Conservation (phyloP, 2,888 invertebrate species). For the Serripes groenlandicus region DNA sequence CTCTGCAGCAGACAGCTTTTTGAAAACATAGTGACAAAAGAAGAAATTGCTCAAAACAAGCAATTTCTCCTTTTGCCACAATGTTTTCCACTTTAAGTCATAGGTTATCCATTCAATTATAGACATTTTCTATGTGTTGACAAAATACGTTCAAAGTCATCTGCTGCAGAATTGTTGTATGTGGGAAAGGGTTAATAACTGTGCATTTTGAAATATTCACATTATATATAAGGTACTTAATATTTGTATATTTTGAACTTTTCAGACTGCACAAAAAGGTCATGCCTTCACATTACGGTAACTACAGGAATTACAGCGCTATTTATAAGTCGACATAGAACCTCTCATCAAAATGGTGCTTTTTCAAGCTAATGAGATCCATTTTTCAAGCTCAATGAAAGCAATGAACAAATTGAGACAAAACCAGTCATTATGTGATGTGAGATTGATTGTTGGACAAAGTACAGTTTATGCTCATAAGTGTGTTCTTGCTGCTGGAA, state of each 20-base stretch:
- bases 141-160: too few relatives aligned
- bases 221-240: too few relatives aligned
- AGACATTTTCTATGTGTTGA: too few relatives aligned
- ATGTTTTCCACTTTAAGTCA: not conserved
- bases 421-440: constrained; percentile 62
- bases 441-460: constrained; percentile 48
- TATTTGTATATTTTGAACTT: too few relatives aligned
- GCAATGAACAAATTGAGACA: constrained; percentile 47
- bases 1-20: not conserved
- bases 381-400: constrained; percentile 42
- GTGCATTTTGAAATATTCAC: too few relatives aligned
- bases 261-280: too few relatives aligned
- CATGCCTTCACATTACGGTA: too few relatives aligned
- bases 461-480: constrained; percentile 54
- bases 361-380: constrained; percentile 39
- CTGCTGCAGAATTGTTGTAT: too few relatives aligned
- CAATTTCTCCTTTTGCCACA: not conserved
- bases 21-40: not conserved
- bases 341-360: constrained; percentile 44
- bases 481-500: constrained; percentile 59
- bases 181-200: too few relatives aligned
- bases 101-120: too few relatives aligned
- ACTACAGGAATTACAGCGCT: too few relatives aligned
- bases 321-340: too few relatives aligned
- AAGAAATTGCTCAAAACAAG: not conserved